These are phyloP conservation scores for Thelaira solivaga DNA, from an alignment of 2,888 invertebrate genomes.

Conservation along the genomic window DNA sequence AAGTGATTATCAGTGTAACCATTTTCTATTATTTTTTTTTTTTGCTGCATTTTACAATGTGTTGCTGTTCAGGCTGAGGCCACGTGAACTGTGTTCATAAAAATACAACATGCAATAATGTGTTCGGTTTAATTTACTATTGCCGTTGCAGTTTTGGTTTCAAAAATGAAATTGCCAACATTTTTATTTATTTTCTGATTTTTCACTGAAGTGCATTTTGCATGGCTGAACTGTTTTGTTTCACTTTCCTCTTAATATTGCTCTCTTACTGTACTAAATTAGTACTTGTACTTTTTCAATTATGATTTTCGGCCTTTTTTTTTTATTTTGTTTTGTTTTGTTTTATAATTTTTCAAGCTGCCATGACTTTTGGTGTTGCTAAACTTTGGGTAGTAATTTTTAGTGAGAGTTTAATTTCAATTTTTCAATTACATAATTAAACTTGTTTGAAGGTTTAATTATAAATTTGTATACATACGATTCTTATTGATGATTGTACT, in stretches of 20 bases:
- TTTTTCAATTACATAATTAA: slow-evolving; percentile 63
- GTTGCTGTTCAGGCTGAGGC: neutral
- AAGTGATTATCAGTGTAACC: too few species aligned
- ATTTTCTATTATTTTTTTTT: too few species aligned
- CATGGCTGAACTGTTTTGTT: slow-evolving; percentile 28
- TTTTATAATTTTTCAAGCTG: too few species aligned
- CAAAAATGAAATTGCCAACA: slow-evolving; percentile 3
- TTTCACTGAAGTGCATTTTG: slow-evolving; percentile 46
- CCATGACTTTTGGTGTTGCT: slow-evolving; percentile 1
- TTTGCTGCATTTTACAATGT: neutral
- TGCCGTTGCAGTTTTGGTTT: slow-evolving; percentile 37
- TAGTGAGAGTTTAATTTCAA: slow-evolving; percentile 33
- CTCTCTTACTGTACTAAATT: slow-evolving; percentile 66
- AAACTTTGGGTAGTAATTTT: neutral
- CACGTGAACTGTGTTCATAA: neutral
- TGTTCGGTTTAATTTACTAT: slow-evolving; percentile 36
- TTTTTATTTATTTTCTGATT: slow-evolving; percentile 24
- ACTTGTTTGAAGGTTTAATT: slow-evolving; percentile 33
- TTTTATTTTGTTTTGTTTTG: too few species aligned
- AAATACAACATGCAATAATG: neutral
- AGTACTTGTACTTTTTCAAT: slow-evolving; percentile 41
- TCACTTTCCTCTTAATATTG: neutral
- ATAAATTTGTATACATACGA: neutral
- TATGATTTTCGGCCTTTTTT: slow-evolving; percentile 29
- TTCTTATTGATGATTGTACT: slow-evolving; percentile 16